Conservation (phyloP, 2,797 vertebrate species). For the Corythornis leucogaster region DNA sequence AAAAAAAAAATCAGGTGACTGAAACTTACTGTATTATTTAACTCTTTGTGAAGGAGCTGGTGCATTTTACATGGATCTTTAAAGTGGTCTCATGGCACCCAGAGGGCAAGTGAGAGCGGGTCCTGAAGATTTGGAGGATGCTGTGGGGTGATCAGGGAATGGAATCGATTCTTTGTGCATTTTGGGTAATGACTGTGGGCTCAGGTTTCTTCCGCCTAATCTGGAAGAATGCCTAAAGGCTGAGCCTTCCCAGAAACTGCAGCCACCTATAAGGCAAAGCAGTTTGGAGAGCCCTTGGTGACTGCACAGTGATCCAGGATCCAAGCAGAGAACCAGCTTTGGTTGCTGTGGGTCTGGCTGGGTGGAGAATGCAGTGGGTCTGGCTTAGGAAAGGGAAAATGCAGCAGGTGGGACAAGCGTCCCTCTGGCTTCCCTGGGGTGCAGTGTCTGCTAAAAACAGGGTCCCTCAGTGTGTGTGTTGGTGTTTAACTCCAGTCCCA, state of each 20-base stretch:
- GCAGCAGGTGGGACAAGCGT: not conserved
- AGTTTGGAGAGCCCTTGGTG: not conserved
- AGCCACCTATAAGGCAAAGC: not conserved
- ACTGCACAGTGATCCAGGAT: not conserved
- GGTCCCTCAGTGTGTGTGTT: not conserved
- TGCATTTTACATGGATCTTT: not conserved
- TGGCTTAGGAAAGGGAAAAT: not conserved
- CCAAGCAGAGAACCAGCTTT: not conserved
- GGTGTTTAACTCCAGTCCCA: not conserved
- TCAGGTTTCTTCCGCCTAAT: not conserved
- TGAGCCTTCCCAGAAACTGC: not conserved
- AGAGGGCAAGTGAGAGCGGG: not conserved
- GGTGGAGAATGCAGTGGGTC: too few relatives aligned
- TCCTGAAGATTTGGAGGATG: not conserved
- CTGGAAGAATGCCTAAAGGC: not conserved
- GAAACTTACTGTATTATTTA: not conserved
- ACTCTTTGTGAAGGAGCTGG: not conserved
- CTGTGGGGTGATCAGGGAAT: not conserved
- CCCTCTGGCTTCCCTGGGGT: not conserved
- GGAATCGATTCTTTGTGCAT: not conserved
- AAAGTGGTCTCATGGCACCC: not conserved
- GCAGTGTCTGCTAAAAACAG: not conserved
- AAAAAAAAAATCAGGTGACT: not conserved
- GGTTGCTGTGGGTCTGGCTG: not conserved
- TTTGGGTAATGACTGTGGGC: not conserved